phyloP scores from a whole-genome alignment of 2,113 vertebrate genomes.

The Phrynocephalus versicolor region DNA sequence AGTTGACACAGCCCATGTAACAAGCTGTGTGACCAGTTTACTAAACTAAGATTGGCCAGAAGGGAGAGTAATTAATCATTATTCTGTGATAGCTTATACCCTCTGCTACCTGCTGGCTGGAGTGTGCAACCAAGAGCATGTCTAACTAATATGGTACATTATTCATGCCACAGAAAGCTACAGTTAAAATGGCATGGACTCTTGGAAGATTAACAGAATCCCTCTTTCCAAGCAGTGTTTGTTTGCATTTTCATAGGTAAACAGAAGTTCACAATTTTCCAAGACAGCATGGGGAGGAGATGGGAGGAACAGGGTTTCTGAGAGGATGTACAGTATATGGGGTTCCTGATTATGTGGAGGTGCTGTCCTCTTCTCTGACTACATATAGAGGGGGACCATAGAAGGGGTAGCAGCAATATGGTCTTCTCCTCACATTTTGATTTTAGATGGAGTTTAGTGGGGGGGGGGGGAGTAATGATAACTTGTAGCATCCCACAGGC shows the following conservation, averaged over 20 bases:
- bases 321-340: no score
- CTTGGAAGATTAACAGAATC: conserved; percentile 54
- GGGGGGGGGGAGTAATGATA: no score
- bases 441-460: no score
- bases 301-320: conserved; percentile 13
- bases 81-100: conserved; percentile 54
- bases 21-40: conserved; percentile 64
- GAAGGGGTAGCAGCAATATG: no score
- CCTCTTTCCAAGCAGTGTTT: conserved; percentile 25
- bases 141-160: conserved; percentile 59
- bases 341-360: no score
- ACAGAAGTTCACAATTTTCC: conserved; percentile 43
- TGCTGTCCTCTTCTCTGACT: no score
- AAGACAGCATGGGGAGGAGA: conserved; percentile 48
- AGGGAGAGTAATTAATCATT: conserved; percentile 67
- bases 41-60: conserved; percentile 62
- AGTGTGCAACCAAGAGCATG: conserved; percentile 53
- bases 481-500: no score
- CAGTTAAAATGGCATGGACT: conserved; percentile 26
- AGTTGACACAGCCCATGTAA: conserved; percentile 56
- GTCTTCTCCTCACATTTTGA: no score
- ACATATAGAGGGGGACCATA: no score
- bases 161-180: conserved; percentile 58
- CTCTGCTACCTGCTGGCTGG: conserved; percentile 57
- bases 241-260: conserved; percentile 33